Conservation (phyloP, 53 echinoderm and acorn worm species). For the Holothuria leucospilota region DNA sequence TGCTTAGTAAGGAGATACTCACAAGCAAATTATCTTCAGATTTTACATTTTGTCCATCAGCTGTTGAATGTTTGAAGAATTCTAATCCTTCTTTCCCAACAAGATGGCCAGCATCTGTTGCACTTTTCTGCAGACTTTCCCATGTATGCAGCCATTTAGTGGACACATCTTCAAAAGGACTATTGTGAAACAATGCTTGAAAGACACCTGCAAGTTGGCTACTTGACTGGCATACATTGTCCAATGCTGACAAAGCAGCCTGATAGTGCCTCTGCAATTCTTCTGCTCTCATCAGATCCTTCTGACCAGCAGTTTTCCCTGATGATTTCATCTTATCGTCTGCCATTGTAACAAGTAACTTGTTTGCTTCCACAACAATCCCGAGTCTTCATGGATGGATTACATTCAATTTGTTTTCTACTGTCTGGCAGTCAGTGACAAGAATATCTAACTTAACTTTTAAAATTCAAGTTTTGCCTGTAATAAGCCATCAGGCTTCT, state of each 20-base stretch:
- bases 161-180: constrained; percentile 81
- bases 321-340: constrained; percentile 18
- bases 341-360: constrained; percentile 13
- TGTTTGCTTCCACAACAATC: too few relatives aligned
- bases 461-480: too few relatives aligned
- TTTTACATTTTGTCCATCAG: constrained; percentile 63
- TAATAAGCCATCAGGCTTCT: too few relatives aligned
- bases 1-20: neutral
- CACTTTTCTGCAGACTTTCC: constrained; percentile 72
- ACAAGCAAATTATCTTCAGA: constrained; percentile 93
- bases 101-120: constrained; percentile 77
- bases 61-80: constrained; percentile 69
- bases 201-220: constrained; percentile 83
- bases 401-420: too few relatives aligned
- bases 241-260: constrained; percentile 81
- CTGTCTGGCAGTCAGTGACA: too few relatives aligned
- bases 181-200: constrained; percentile 79
- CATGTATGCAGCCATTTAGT: constrained; percentile 72
- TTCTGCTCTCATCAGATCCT: constrained; percentile 38
- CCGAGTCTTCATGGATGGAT: too few relatives aligned
- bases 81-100: constrained; percentile 79
- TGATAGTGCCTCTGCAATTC: constrained; percentile 83
- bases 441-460: too few relatives aligned
- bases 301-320: constrained; percentile 22
- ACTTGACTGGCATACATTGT: constrained; percentile 79